These are phyloP conservation scores for Tenthredo amoena DNA, from an alignment of 2,888 invertebrate genomes.

Conservation along the genomic window DNA sequence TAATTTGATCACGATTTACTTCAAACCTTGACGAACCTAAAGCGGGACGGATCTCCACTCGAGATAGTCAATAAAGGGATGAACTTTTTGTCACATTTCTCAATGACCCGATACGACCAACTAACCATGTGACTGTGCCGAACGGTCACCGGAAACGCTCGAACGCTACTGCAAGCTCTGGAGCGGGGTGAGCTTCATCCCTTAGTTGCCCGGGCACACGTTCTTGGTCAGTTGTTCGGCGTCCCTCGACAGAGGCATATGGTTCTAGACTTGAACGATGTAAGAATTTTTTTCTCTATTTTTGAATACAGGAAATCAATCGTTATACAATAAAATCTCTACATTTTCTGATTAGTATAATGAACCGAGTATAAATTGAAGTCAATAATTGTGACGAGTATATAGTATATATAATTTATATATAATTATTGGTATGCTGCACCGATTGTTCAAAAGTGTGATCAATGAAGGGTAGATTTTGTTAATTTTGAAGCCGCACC, in stretches of 20 bases:
- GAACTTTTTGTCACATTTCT: background rate
- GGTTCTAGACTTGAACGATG: background rate
- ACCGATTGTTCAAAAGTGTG: background rate
- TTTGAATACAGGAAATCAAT: background rate
- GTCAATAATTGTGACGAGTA: background rate
- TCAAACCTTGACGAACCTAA: background rate
- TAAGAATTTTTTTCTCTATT: background rate
- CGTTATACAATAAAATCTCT: background rate
- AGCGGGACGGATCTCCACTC: background rate
- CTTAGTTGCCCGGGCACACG: background rate
- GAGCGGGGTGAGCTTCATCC: conserved; percentile 5
- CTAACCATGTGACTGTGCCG: background rate
- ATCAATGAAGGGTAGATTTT: background rate
- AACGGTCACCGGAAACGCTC: background rate
- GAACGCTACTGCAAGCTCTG: background rate
- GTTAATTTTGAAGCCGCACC: background rate
- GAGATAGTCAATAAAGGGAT: background rate
- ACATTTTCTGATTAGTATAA: background rate
- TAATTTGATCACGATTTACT: background rate
- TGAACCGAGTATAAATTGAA: background rate
- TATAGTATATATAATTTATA: too few relatives aligned
- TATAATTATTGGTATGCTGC: background rate
- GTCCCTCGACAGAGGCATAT: background rate
- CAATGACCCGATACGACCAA: background rate
- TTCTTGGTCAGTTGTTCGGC: background rate